Evolutionary conservation across 2,888 invertebrate species (phyloP), one percentile per base, ranked within the genome.

Genomic region (Lacanobia oleracea): DNA sequence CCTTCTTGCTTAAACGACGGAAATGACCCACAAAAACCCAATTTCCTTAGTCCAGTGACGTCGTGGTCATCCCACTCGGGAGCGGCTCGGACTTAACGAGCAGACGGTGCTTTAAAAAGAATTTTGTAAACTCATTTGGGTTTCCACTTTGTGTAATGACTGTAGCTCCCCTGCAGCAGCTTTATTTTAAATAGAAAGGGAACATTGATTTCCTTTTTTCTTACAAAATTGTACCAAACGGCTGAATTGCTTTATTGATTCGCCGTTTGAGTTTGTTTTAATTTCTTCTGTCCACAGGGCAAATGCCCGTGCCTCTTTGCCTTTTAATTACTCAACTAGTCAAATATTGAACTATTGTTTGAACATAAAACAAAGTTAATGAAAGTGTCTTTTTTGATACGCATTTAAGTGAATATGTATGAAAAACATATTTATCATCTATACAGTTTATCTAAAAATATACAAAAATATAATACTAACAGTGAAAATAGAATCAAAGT

Each of bases 51-150:
- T 37, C 4, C 12, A 9, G 21, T 66, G 73, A 66, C 63, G 65
- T 69, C 66, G 70, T 70, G 73, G 68, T 68, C 72, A 72, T 60
- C 71, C 53, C 54, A 65, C 43, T 21, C 9, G 56, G 48, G 50
- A 53, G 53, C 37, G 59, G 65, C 57, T 37, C 65, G 50, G 40
- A 60, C 72, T 74, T 80, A 84, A 80, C 77, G 82, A 76, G 72
- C 69, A 73, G 54, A 54, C 56, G 60, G 56, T 61, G 71, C 37
- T 72, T 86, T 74, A 80, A 80, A 84, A 84, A 84, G 67, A 61
- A 65, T 80, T 85, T 82, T 82, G 82, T 84, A 60, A 77, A 79
- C 77, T 79, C 75, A 74, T 79, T 85, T 69, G 27, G 48, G 74
- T 54, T 60, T 18, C 62, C 68, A 72, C 68, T 83, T 75, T 61